Conservation (phyloP, 2,797 vertebrate species). For the Ibycter americanus region DNA sequence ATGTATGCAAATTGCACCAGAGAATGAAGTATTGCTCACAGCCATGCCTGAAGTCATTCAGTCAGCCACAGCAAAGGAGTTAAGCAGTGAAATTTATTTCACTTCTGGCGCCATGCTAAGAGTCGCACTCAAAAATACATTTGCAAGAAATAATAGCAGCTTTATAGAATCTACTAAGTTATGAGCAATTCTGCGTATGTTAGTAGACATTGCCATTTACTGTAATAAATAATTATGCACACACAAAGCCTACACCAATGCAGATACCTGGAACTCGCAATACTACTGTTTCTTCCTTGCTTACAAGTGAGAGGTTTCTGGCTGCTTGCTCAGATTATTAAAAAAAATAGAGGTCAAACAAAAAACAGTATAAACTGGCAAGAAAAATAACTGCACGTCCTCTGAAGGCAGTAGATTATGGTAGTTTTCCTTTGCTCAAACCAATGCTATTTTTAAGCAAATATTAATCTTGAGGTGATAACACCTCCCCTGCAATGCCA, state of each 20-base stretch:
- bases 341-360: neutral
- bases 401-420: neutral
- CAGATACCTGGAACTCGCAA: neutral
- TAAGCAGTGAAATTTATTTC: slow-evolving; percentile 46
- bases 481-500: neutral
- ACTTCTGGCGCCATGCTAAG: neutral
- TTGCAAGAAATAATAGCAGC: slow-evolving; percentile 25
- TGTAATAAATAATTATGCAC: neutral
- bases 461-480: neutral
- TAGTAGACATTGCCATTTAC: neutral
- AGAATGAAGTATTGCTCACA: slow-evolving; percentile 11
- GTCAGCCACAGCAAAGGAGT: slow-evolving; percentile 37
- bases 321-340: neutral
- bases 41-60: slow-evolving; percentile 40
- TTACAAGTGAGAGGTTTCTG: neutral
- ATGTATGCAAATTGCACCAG: neutral
- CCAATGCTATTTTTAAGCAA: neutral
- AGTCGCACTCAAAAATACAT: neutral
- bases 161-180: neutral
- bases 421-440: neutral
- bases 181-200: neutral
- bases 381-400: neutral
- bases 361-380: neutral
- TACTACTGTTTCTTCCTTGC: neutral
- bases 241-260: neutral